These are phyloP conservation scores for Trinorchestia longiramus DNA, from an alignment of 1,140 invertebrate species.

Conservation along the genomic window DNA sequence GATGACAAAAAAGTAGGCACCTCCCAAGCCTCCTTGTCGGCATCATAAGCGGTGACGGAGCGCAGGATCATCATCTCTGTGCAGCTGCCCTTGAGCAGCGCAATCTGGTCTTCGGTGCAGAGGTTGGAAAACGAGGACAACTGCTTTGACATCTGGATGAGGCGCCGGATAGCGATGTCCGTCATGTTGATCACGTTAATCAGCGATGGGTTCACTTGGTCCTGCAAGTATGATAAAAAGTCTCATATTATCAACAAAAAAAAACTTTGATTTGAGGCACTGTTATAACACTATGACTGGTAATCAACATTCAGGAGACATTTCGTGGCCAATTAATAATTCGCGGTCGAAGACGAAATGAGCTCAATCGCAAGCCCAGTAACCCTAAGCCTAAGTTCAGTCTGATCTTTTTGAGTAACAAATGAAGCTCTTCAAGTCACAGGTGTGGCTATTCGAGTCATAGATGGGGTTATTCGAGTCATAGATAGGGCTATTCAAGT, in stretches of 20 bases:
- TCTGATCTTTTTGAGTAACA: no score
- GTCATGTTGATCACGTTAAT: conserved; percentile 90
- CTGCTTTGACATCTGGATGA: conserved; percentile 93
- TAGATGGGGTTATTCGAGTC: no score
- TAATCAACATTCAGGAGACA: not conserved
- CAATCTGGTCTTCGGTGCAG: conserved; percentile 92
- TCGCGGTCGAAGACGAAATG: no score
- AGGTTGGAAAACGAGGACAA: conserved; percentile 89
- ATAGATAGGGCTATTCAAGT: no score
- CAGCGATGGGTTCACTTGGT: conserved; percentile 76
- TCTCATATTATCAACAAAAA: not conserved
- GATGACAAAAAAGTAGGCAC: conserved; percentile 69
- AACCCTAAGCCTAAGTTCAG: no score
- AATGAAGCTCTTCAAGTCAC: no score
- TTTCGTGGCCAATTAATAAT: no score
- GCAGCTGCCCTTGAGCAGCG: conserved; percentile 87
- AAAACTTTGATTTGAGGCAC: not conserved
- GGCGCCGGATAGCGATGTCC: conserved; percentile 86
- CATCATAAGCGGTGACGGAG: conserved; percentile 89
- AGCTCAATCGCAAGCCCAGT: no score
- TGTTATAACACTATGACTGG: not conserved
- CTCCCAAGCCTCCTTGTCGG: conserved; percentile 86
- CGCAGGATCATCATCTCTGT: conserved; percentile 93
- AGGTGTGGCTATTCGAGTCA: no score
- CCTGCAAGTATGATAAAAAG: conserved; percentile 57